Conservation (phyloP, 2,113 vertebrate species). For the Empidonax traillii region DNA sequence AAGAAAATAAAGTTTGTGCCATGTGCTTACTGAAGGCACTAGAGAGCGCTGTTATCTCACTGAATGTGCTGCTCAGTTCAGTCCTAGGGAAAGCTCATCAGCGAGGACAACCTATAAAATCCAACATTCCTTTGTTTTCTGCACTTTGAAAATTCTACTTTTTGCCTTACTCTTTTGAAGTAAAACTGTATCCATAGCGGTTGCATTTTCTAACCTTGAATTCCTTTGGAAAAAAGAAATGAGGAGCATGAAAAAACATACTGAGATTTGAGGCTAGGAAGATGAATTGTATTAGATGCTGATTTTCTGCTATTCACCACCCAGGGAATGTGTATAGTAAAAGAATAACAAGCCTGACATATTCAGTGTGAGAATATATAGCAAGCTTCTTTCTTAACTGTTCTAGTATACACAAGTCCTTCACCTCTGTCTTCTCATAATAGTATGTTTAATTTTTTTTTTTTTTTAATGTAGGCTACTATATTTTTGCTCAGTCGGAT, state of each 20-base stretch:
- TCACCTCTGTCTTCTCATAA: not conserved
- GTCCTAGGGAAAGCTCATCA: not conserved
- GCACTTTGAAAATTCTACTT: not conserved
- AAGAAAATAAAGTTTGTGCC: not conserved
- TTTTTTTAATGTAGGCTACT: not conserved
- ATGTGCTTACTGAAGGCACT: slow-evolving; percentile 3
- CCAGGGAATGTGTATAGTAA: not conserved
- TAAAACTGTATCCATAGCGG: not conserved
- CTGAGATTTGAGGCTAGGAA: not conserved
- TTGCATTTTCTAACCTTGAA: slow-evolving; percentile 17
- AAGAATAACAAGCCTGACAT: not conserved
- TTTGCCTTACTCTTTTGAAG: not conserved
- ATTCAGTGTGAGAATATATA: not conserved
- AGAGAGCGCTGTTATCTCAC: slow-evolving; percentile 73
- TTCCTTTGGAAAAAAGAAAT: not conserved
- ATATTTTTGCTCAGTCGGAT: not conserved
- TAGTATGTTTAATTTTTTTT: not conserved
- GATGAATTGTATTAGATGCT: not conserved
- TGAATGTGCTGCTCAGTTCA: not conserved
- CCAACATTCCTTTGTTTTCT: slow-evolving; percentile 38
- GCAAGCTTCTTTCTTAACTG: not conserved
- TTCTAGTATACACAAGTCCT: not conserved
- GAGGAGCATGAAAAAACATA: not conserved
- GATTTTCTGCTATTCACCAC: not conserved
- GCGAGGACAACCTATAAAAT: not conserved